Conservation (phyloP, 2,113 vertebrate species). For the Mus musculus region GRCm39 chr1:118694501-118695000, state of each 20-base stretch:
- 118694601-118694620: too few relatives aligned
- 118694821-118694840: background rate
- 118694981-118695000: background rate
- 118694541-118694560: background rate
- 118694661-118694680: background rate
- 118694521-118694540: too few relatives aligned
- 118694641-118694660: background rate
- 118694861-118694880: background rate
- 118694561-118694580: too few relatives aligned
- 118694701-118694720: background rate
- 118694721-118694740: too few relatives aligned
- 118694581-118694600: background rate
- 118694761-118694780: background rate
- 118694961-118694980: background rate
- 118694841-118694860: background rate
- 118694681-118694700: background rate
- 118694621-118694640: background rate
- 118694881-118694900: background rate
- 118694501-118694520: background rate
- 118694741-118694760: background rate
- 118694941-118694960: background rate
- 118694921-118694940: background rate
- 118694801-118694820: background rate
- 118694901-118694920: background rate
- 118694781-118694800: background rate